Conservation (phyloP, 2,113 vertebrate genomes). For the Aspiorhynchus laticeps region DNA sequence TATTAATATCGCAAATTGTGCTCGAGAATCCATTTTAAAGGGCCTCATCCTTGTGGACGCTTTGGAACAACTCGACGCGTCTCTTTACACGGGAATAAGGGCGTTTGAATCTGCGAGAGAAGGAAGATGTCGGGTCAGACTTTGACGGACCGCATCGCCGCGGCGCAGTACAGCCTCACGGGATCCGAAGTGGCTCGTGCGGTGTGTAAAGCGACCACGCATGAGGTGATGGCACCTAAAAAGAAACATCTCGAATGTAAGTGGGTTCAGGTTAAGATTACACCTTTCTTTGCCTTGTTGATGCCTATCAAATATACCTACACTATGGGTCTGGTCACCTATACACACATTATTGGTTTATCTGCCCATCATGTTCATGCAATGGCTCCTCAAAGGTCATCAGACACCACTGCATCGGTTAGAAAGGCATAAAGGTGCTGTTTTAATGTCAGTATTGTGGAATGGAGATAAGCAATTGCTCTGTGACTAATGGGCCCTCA, state of each 20-base stretch:
- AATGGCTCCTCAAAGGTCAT: conserved; percentile 11
- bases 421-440: background rate
- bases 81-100: conserved; percentile 5
- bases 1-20: background rate
- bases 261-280: conserved; percentile 62
- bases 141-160: conserved; percentile 98
- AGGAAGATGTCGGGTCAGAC: conserved; percentile 99
- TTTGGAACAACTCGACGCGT: background rate
- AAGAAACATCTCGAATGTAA: conserved; percentile 99
- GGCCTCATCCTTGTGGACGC: conserved; percentile 9
- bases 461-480: background rate
- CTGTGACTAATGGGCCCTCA: conserved; percentile 20
- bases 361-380: background rate
- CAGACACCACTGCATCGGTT: background rate
- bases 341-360: background rate
- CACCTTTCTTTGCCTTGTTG: background rate
- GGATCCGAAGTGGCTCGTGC: conserved; percentile 94
- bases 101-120: conserved; percentile 51
- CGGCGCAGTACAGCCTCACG: conserved; percentile 97
- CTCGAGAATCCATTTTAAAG: background rate
- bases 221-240: conserved; percentile 98
- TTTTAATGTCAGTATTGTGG: background rate
- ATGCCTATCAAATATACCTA: background rate
- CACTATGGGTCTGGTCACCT: background rate
- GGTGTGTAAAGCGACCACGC: conserved; percentile 97